Evolutionary conservation across 1,140 invertebrate species (phyloP).

Genomic region (Neotoxoptera formosana): DNA sequence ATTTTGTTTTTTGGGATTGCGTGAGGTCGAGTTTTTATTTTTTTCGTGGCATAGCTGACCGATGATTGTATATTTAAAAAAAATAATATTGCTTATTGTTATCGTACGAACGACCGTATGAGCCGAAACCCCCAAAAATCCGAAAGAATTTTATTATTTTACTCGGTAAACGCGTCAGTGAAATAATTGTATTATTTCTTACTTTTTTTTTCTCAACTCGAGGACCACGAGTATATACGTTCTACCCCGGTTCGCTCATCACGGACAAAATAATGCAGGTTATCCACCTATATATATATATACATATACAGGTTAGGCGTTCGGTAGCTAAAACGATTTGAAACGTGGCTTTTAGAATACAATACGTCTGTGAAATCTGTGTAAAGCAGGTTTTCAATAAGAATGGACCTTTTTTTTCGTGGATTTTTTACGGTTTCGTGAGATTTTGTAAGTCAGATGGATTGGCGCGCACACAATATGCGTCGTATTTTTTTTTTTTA

Average conservation of each 20-base stretch:
- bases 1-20: not conserved
- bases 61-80: not conserved
- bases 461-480: conserved; percentile 20
- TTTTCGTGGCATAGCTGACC: not conserved
- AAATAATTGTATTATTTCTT: conserved; percentile 2
- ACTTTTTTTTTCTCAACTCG: not conserved
- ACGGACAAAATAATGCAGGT: not conserved
- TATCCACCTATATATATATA: not conserved
- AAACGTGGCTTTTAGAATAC: conserved; percentile 43
- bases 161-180: not conserved
- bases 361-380: conserved; percentile 46
- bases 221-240: not conserved
- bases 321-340: conserved; percentile 35
- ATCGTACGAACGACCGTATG: not conserved
- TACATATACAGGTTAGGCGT: not conserved
- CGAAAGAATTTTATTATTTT: not conserved
- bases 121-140: not conserved
- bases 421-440: conserved; percentile 41
- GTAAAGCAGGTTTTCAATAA: conserved; percentile 28
- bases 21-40: not conserved
- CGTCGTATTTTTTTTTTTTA: not conserved
- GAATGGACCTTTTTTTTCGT: conserved; percentile 20
- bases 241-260: not conserved
- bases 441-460: not conserved
- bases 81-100: not conserved